phyloP scores from a whole-genome alignment of 2,888 invertebrate species.

The Cephus runcator region DNA sequence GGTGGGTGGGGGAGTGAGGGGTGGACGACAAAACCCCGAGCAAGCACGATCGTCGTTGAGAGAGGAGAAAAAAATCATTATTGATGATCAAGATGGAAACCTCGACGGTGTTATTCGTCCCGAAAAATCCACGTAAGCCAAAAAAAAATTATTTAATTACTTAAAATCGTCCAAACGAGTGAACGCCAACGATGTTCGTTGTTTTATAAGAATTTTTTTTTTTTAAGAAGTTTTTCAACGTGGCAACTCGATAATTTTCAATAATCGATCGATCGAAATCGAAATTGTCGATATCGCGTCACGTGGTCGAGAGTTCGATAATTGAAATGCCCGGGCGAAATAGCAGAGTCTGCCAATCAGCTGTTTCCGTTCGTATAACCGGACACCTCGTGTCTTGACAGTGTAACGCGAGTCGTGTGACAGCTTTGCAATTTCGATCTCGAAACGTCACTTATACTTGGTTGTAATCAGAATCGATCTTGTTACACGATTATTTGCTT shows the following conservation, averaged over 20 bases:
- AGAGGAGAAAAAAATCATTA: background rate
- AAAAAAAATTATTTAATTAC: background rate
- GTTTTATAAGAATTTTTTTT: background rate
- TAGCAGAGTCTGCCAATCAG: background rate
- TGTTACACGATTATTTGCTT: too few relatives aligned
- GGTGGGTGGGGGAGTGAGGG: background rate
- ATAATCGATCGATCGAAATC: background rate
- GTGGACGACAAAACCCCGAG: background rate
- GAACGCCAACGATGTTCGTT: background rate
- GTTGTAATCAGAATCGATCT: too few relatives aligned
- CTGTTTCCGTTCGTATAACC: background rate
- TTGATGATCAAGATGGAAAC: constrained; percentile 42
- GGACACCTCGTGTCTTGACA: background rate
- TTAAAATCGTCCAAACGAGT: background rate
- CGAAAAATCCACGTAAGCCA: constrained; percentile 50
- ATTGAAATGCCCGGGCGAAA: background rate
- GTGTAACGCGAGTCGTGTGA: background rate
- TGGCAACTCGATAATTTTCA: background rate
- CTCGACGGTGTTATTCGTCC: constrained; percentile 40
- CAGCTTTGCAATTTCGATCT: background rate
- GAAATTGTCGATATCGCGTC: background rate
- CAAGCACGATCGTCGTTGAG: background rate
- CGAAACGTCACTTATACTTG: background rate
- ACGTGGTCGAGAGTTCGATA: background rate
- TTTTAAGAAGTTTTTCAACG: background rate